Evolutionary conservation across 2,113 vertebrate genomes (phyloP), one percentile per base, ranked within the genome.

Genomic region (Crotalus viridis): DNA sequence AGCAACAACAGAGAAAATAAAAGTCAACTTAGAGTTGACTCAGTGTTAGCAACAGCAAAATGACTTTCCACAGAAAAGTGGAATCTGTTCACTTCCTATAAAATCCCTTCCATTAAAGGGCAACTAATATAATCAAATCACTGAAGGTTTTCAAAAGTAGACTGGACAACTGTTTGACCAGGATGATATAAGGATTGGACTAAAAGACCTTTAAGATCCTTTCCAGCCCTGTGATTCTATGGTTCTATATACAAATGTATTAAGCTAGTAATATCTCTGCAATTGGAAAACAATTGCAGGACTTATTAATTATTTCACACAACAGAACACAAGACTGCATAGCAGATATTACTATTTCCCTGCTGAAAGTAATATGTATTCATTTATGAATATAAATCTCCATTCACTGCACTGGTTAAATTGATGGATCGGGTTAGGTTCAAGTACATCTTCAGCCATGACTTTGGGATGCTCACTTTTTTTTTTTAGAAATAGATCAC

Each of bases 1-100:
- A 90, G 88, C 90, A 95, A 85, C 39, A 92, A 33, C 17, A 94
- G 59, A 12, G 95, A 64, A 85, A 81, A 81, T 81, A 39, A 93
- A 95, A 93, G 22, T 48, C 86, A 94, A 48, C 10, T 94, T 94
- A 57, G 85, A 93, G 86, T 94, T 93, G 91, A 96, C 94, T 88
- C 87, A 93, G 28, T 74, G 93, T 86, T 90, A 90, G 95, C 91
- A 96, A 93, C 39, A 91, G 51, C 24, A 94, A 51, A 74, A 85
- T 94, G 57, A 39, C 88, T 91, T 92, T 90, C 12, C 87, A n/a
- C 87, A 57, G 10, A 94, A 24, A 33, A 28, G 81, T 4, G 7
- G 10, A 33, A 87, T 0, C 0, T 13, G 89, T 93, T 64, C 12
- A 90, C 95, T 96, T 89, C 89, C 87, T 96, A 91, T 51, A 59